phyloP scores from a whole-genome alignment of 1,140 invertebrate species.

The Vanessa atalanta region DNA sequence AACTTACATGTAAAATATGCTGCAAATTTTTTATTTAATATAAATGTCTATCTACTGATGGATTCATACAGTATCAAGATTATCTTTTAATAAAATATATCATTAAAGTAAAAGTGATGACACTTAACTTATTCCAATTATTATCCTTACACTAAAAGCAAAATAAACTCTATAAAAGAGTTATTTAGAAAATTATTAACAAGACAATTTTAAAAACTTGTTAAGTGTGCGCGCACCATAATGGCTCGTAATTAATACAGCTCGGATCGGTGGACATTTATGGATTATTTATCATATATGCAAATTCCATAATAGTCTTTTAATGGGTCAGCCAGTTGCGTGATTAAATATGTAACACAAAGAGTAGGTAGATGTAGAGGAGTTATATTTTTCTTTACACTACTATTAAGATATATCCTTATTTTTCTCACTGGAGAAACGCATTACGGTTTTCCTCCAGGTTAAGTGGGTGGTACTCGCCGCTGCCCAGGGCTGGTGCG shows the following conservation, averaged over 20 bases:
- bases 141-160: neutral
- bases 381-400: neutral
- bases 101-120: too few species aligned
- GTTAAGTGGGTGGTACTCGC: too few species aligned
- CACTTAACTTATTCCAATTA: neutral
- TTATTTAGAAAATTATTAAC: slow-evolving; percentile 2
- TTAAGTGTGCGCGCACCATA: slow-evolving; percentile 19
- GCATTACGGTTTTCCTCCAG: too few species aligned
- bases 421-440: neutral
- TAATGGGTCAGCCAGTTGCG: slow-evolving; percentile 61
- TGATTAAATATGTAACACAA: slow-evolving; percentile 47
- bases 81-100: too few species aligned
- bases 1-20: too few species aligned
- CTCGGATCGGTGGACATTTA: slow-evolving; percentile 51
- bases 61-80: too few species aligned
- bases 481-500: too few species aligned
- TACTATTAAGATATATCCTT: neutral
- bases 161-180: neutral
- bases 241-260: slow-evolving; percentile 51
- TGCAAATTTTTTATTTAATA: too few species aligned
- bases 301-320: slow-evolving; percentile 68
- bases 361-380: slow-evolving; percentile 37
- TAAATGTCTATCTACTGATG: too few species aligned
- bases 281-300: slow-evolving; percentile 68
- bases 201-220: slow-evolving; percentile 29